phyloP scores from a whole-genome alignment of 2,113 vertebrate species.

The Prunella fulvescens region DNA sequence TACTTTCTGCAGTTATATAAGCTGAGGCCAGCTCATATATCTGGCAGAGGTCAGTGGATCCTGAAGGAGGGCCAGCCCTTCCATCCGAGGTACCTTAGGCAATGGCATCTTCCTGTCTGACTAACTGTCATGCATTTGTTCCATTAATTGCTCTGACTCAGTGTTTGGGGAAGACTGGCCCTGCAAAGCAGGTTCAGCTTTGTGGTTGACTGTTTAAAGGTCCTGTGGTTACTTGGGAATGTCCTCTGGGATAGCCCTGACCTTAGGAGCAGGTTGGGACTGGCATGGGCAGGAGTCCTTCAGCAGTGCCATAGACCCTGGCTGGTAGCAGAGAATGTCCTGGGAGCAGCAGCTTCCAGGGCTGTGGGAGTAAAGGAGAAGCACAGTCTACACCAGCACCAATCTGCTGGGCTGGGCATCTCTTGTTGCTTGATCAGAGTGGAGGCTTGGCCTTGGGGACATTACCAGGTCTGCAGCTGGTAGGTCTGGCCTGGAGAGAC shows the following conservation, averaged over 20 bases:
- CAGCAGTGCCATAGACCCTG: fast-evolving
- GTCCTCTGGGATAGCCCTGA: background rate
- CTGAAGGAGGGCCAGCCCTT: slow-evolving; percentile 53
- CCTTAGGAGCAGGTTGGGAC: background rate
- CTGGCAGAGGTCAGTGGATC: slow-evolving; percentile 41
- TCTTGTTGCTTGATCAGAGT: background rate
- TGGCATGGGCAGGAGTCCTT: background rate
- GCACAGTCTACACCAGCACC: background rate
- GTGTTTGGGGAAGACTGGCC: slow-evolving; percentile 28
- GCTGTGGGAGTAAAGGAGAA: background rate
- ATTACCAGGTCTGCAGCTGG: background rate
- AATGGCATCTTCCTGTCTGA: slow-evolving; percentile 58
- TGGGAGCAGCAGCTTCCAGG: background rate
- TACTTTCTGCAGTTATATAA: slow-evolving; percentile 53
- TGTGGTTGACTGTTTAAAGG: background rate
- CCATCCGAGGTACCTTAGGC: slow-evolving; percentile 44
- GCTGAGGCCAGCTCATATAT: slow-evolving; percentile 58
- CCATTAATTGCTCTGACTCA: slow-evolving; percentile 35
- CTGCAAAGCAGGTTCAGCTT: slow-evolving; percentile 6
- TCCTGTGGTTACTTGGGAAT: background rate
- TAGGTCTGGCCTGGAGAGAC: background rate
- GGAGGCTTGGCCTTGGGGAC: background rate
- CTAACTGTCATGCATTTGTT: slow-evolving; percentile 42
- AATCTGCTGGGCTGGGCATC: background rate
- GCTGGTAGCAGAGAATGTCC: background rate